A percentile compares a stretch with the other conserved stretches of the same genome.
These are phyloP conservation scores for Daboia siamensis DNA, from an alignment of 2,113 vertebrate genomes.

Conservation along the genomic window DNA sequence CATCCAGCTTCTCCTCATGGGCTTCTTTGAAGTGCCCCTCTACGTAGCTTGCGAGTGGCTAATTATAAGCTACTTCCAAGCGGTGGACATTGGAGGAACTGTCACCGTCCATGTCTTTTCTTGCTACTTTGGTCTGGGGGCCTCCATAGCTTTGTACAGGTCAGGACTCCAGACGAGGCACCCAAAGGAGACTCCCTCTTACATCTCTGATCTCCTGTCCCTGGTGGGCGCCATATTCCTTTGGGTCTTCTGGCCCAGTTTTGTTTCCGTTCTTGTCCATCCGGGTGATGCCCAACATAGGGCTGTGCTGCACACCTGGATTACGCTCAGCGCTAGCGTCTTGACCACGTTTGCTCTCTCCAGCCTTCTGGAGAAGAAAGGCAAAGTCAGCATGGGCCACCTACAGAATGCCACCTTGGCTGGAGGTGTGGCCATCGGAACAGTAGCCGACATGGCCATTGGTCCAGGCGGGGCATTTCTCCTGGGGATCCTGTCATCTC, in stretches of 20 bases:
- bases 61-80: slow-evolving; percentile 65
- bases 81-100: slow-evolving; percentile 79
- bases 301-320: slow-evolving; percentile 75
- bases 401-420: slow-evolving; percentile 83
- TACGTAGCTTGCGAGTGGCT: slow-evolving; percentile 77
- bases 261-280: slow-evolving; percentile 72
- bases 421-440: slow-evolving; percentile 76
- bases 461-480: slow-evolving; percentile 67
- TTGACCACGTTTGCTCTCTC: slow-evolving; percentile 72
- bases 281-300: slow-evolving; percentile 72
- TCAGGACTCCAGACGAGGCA: slow-evolving; percentile 38
- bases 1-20: slow-evolving; percentile 79
- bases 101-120: slow-evolving; percentile 83
- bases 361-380: slow-evolving; percentile 69
- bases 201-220: slow-evolving; percentile 74
- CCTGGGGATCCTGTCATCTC: slow-evolving; percentile 75
- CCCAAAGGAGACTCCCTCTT: slow-evolving; percentile 68
- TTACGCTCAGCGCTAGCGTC: slow-evolving; percentile 70
- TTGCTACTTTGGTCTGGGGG: slow-evolving; percentile 81
- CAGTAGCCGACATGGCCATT: slow-evolving; percentile 76
- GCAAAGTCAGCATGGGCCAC: slow-evolving; percentile 75
- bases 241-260: slow-evolving; percentile 86
- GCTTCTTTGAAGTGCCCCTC: slow-evolving; percentile 72
- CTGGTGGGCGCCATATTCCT: slow-evolving; percentile 78
- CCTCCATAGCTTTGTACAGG: slow-evolving; percentile 76